phyloP scores from a whole-genome alignment of 2,797 vertebrate genomes.

The Lutjanus argentimaculatus region DNA sequence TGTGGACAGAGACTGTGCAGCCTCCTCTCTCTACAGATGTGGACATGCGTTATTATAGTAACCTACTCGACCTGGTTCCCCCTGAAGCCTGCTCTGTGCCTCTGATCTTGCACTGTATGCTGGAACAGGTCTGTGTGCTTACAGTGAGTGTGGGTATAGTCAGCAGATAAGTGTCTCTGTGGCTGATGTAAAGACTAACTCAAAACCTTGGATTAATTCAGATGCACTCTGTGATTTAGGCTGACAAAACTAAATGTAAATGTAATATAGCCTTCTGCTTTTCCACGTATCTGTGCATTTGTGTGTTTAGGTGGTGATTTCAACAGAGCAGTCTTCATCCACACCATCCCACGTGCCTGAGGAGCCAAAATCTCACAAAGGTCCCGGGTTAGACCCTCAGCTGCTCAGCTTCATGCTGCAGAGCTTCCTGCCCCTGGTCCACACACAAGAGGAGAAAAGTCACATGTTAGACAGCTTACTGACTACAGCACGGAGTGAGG shows the following conservation, averaged over 20 bases:
- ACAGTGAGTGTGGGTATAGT: background rate
- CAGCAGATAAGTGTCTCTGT: background rate
- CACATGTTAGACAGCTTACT: constrained; percentile 50
- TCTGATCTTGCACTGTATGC: constrained; percentile 90
- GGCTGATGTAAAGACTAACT: background rate
- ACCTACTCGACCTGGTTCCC: constrained; percentile 88
- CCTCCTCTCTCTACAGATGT: constrained; percentile 69
- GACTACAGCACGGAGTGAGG: constrained; percentile 33
- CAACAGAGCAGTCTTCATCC: constrained; percentile 76
- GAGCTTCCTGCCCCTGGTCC: constrained; percentile 85
- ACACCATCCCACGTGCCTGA: constrained; percentile 58
- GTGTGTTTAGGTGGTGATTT: constrained; percentile 84
- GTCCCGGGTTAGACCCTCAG: constrained; percentile 69
- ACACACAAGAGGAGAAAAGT: constrained; percentile 81
- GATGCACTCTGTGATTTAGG: background rate
- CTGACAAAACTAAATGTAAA: background rate
- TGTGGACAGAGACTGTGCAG: constrained; percentile 44
- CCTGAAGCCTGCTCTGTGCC: constrained; percentile 89
- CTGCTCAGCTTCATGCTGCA: constrained; percentile 85
- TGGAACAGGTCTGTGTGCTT: constrained; percentile 81
- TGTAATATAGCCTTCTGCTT: background rate
- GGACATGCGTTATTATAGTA: constrained; percentile 91
- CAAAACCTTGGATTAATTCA: background rate
- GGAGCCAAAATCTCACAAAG: constrained; percentile 37
- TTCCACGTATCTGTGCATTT: constrained; percentile 1